A percentile compares a stretch with the other conserved stretches of the same genome.
These are phyloP conservation scores for Pteropus alecto DNA, from an alignment of 2,113 vertebrate species.

Conservation along the genomic window DNA sequence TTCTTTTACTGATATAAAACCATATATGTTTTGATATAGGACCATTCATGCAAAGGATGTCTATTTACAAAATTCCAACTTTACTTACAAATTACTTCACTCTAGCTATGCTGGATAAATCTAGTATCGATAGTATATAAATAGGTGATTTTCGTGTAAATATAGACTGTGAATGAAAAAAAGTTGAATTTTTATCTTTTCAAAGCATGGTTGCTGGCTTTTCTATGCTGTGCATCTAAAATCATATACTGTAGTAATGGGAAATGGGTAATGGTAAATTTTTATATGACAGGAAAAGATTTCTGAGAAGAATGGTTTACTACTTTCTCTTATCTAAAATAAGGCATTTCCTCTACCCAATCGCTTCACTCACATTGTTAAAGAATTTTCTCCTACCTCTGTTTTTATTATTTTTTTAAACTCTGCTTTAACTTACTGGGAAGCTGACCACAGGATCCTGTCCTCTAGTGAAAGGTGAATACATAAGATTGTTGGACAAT, in stretches of 20 bases:
- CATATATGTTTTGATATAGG: background rate
- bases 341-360: background rate
- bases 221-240: background rate
- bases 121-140: background rate
- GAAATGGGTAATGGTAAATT: background rate
- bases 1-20: background rate
- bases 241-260: background rate
- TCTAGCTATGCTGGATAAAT: background rate
- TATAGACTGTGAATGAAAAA: background rate
- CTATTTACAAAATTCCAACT: background rate
- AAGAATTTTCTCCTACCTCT: background rate
- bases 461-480: background rate
- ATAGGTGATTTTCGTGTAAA: background rate
- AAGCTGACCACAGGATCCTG: background rate
- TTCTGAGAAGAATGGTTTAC: background rate
- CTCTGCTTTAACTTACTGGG: background rate
- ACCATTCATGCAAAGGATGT: background rate
- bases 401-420: no score
- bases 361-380: background rate
- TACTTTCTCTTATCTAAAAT: background rate
- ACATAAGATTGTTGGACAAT: background rate
- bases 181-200: background rate
- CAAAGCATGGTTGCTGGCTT: background rate
- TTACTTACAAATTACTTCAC: background rate
- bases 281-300: background rate